These are phyloP conservation scores for Babylonia areolata DNA, from an alignment of 1,140 invertebrate species.

Conservation along the genomic window DNA sequence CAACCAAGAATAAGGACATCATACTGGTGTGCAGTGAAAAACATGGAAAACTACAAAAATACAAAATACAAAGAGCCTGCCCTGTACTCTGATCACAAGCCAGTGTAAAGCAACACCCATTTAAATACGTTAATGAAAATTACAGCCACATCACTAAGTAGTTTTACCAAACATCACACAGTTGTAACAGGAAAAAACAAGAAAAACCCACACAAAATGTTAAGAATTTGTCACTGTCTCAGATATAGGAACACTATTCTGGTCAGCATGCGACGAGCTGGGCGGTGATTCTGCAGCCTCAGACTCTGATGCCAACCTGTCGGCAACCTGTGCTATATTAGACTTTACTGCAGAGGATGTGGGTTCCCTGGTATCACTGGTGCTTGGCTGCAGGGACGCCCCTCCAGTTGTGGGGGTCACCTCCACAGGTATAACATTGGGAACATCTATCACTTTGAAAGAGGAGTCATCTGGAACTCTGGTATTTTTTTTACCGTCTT, in stretches of 20 bases:
- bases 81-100: neutral
- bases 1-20: too few species aligned
- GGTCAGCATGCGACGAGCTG: neutral
- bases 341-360: neutral
- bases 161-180: neutral
- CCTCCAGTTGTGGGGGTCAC: neutral
- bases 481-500: neutral
- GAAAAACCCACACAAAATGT: neutral
- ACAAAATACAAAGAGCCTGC: too few species aligned
- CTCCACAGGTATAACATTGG: neutral
- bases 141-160: conserved; percentile 4
- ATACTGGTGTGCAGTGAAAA: too few species aligned
- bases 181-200: neutral
- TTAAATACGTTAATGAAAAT: conserved; percentile 6
- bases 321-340: neutral
- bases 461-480: neutral
- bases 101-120: conserved; percentile 2
- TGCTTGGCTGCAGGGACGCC: neutral
- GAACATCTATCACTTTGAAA: neutral
- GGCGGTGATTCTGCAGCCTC: neutral
- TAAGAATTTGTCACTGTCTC: neutral
- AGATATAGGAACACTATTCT: neutral
- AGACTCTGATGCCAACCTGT: neutral
- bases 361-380: neutral
- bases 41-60: neutral